Percentiles rank a stretch among this genome's conserved stretches.
These are phyloP conservation scores for Mamestra brassicae DNA, from an alignment of 2,888 invertebrate species.

Conservation along the genomic window DNA sequence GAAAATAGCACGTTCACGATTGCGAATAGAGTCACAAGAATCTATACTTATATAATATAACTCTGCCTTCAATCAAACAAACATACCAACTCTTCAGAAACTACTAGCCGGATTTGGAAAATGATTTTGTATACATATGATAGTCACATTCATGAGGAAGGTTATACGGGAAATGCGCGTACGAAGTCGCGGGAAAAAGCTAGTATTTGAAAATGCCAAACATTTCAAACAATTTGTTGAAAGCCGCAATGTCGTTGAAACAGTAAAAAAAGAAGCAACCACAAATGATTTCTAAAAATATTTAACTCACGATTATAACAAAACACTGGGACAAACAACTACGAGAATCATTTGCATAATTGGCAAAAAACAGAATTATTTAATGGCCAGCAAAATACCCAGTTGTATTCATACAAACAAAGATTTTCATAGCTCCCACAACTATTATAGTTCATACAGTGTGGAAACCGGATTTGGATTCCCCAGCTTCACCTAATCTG, in stretches of 20 bases:
- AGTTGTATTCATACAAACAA: slow-evolving; percentile 21
- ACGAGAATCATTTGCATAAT: slow-evolving; percentile 42
- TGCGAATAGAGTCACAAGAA: slow-evolving; percentile 10
- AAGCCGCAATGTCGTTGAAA: slow-evolving; percentile 22
- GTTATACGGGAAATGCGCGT: too few relatives aligned
- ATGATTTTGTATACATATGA: too few relatives aligned
- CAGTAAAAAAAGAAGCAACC: slow-evolving; percentile 27
- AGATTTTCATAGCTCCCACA: slow-evolving; percentile 12
- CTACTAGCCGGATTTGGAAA: too few relatives aligned
- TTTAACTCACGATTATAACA: slow-evolving; percentile 42
- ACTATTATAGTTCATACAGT: slow-evolving; percentile 19
- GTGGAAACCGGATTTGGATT: slow-evolving; percentile 30
- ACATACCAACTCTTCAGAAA: too few relatives aligned
- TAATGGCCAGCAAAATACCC: not conserved
- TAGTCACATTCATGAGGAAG: too few relatives aligned
- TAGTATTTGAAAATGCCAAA: slow-evolving; percentile 20
- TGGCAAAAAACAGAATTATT: slow-evolving; percentile 37
- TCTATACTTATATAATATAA: too few relatives aligned
- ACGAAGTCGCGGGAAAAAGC: not conserved
- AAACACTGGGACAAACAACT: slow-evolving; percentile 32
- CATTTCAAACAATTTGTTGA: slow-evolving; percentile 23
- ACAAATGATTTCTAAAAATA: slow-evolving; percentile 45
- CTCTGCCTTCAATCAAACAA: too few relatives aligned
- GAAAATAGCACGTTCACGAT: slow-evolving; percentile 21
- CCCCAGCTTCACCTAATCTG: slow-evolving; percentile 8